phyloP scores from a whole-genome alignment of 2,888 invertebrate genomes.

The Chirona hameri region DNA sequence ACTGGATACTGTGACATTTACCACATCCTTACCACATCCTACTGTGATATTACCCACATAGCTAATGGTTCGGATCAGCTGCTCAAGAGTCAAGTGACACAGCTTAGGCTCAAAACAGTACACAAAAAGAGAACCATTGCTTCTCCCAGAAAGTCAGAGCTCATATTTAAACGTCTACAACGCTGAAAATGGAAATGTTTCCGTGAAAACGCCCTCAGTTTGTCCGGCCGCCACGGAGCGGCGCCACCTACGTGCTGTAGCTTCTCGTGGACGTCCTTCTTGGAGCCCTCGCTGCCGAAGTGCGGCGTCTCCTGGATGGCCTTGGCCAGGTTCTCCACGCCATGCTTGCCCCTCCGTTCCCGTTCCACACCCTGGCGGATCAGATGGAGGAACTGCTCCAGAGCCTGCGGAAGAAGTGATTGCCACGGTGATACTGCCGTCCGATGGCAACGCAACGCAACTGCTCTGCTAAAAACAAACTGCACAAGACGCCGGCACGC shows the following conservation, averaged over 20 bases:
- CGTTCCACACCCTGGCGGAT: conserved; percentile 84
- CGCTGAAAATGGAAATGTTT: background rate
- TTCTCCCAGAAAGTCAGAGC: too few species aligned
- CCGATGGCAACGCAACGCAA: too few species aligned
- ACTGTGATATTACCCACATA: too few species aligned
- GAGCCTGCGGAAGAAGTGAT: conserved; percentile 55
- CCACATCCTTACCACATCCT: too few species aligned
- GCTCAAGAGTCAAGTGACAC: too few species aligned
- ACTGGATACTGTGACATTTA: too few species aligned
- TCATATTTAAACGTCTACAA: background rate
- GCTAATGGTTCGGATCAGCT: too few species aligned
- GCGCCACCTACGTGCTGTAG: conserved; percentile 74
- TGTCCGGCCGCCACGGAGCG: background rate
- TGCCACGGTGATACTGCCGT: too few species aligned
- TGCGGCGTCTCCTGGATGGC: conserved; percentile 81
- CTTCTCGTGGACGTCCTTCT: conserved; percentile 86
- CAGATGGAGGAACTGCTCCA: conserved; percentile 77
- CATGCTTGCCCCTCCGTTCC: conserved; percentile 83
- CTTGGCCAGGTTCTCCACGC: conserved; percentile 80
- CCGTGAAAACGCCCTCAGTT: background rate
- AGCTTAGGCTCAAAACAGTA: too few species aligned
- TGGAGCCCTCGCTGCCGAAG: conserved; percentile 81
- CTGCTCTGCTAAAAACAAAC: too few species aligned
- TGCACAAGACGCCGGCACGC: too few species aligned
- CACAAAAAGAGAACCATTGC: too few species aligned